A percentile compares a stretch with the other conserved stretches of the same genome.
phyloP scores from a whole-genome alignment of 2,113 vertebrate genomes.

The Grantiella picta region DNA sequence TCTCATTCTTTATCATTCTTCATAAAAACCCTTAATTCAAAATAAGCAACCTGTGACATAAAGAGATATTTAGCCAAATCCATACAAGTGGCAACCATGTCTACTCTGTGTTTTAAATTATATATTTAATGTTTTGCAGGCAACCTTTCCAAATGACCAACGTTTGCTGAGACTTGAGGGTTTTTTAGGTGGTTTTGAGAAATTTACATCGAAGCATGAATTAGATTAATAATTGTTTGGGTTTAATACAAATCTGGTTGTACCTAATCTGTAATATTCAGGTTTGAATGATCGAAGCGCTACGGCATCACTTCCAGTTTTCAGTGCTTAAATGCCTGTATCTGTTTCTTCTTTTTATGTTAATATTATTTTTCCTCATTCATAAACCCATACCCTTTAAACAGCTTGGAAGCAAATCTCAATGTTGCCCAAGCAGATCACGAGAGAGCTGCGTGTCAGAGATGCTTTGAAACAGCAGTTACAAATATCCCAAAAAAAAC shows the following conservation, averaged over 20 bases:
- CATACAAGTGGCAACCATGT: neutral
- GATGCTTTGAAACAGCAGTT: neutral
- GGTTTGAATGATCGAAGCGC: neutral
- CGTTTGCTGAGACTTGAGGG: neutral
- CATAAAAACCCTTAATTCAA: neutral
- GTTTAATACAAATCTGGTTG: neutral
- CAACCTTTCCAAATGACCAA: neutral
- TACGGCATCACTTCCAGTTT: neutral
- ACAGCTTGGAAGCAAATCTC: neutral
- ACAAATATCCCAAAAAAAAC: neutral
- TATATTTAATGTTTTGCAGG: neutral
- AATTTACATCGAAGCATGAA: neutral
- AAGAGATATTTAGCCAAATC: neutral
- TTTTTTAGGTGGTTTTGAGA: neutral
- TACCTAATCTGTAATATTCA: neutral
- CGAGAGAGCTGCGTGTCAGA: neutral
- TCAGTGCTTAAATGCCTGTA: neutral
- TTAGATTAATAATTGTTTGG: neutral
- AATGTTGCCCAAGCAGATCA: neutral
- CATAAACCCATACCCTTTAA: neutral
- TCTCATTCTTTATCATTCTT: neutral
- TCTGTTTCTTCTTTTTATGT: neutral
- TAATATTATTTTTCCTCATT: neutral
- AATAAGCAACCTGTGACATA: neutral
- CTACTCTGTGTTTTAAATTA: neutral